These are phyloP conservation scores for Torymus texanus DNA, from an alignment of 2,888 invertebrate genomes.

Conservation along the genomic window DNA sequence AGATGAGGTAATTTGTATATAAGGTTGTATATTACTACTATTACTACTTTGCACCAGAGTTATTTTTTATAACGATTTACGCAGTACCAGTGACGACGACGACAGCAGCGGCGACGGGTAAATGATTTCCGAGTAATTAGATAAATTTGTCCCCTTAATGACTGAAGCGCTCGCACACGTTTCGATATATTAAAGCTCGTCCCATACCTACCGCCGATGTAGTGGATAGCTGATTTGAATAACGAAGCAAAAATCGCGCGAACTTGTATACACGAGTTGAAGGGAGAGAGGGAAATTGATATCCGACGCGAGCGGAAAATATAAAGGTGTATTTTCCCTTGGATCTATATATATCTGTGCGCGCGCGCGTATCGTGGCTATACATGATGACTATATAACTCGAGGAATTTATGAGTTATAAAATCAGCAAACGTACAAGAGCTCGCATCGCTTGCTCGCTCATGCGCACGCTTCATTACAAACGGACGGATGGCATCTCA, in stretches of 20 bases:
- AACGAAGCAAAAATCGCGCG: not conserved
- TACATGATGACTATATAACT: not conserved
- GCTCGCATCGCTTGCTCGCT: not conserved
- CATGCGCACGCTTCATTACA: not conserved
- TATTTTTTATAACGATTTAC: too few species aligned
- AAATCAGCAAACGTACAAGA: slow-evolving; percentile 4
- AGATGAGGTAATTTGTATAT: too few species aligned
- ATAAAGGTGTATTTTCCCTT: not conserved
- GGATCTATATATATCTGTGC: too few species aligned
- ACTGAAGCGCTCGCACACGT: too few species aligned
- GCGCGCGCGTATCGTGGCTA: too few species aligned
- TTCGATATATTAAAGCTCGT: too few species aligned
- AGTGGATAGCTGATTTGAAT: not conserved
- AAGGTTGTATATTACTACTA: too few species aligned
- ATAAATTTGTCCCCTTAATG: too few species aligned
- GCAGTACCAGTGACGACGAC: too few species aligned
- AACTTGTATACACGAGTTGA: not conserved
- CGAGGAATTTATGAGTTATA: slow-evolving; percentile 15
- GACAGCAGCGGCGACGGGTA: not conserved
- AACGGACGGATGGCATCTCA: not conserved
- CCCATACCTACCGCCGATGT: not conserved
- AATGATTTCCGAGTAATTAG: too few species aligned
- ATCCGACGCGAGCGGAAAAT: not conserved
- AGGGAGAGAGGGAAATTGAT: not conserved
- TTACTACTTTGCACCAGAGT: too few species aligned